These are phyloP conservation scores for Cotesia vestalis DNA, from an alignment of 1,140 invertebrate genomes.

Conservation along the genomic window DNA sequence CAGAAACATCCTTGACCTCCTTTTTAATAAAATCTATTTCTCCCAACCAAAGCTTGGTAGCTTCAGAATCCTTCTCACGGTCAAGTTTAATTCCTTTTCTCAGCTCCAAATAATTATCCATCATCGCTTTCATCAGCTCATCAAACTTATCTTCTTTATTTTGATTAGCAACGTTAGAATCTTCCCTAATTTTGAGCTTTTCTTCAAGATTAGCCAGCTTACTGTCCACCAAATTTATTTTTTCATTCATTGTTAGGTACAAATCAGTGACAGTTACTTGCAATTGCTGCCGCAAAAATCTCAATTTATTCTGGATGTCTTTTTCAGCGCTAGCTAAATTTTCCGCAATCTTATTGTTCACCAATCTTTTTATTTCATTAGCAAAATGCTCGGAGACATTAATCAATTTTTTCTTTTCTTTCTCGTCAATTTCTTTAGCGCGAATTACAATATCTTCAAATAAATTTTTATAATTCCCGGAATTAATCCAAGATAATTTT, in stretches of 20 bases:
- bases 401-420: background rate
- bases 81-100: background rate
- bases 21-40: background rate
- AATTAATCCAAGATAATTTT: no score
- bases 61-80: background rate
- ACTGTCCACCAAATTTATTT: background rate
- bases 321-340: background rate
- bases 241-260: background rate
- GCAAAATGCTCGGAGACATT: background rate
- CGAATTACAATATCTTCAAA: no score
- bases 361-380: background rate
- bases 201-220: background rate
- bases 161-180: background rate
- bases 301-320: background rate
- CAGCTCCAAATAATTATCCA: background rate
- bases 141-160: background rate
- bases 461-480: no score
- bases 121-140: background rate
- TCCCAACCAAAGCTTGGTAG: background rate
- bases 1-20: background rate
- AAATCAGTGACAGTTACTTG: background rate
- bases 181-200: background rate
- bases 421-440: slow-evolving; percentile 13
- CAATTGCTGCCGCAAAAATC: background rate
- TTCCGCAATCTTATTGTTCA: background rate